Evolutionary conservation across 2,797 vertebrate genomes (phyloP).

Genomic region (Melanogrammus aeglefinus): DNA sequence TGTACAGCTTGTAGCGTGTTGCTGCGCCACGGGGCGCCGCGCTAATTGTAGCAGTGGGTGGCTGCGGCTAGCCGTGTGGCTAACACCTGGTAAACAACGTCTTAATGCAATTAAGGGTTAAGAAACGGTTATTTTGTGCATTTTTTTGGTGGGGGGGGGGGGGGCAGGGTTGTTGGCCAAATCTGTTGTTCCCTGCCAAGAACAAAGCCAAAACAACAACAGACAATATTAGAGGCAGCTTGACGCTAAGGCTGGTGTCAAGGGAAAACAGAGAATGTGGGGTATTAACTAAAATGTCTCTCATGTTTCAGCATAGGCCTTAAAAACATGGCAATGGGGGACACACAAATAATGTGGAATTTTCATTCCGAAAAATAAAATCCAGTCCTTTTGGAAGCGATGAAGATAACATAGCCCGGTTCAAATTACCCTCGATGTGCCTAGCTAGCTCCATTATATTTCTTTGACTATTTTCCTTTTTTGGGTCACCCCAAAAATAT

Average conservation of each 20-base stretch:
- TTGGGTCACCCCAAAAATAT: neutral
- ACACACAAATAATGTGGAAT: neutral
- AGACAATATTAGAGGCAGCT: neutral
- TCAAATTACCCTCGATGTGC: neutral
- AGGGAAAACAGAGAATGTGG: neutral
- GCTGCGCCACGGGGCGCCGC: conserved; percentile 27
- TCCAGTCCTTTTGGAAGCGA: neutral
- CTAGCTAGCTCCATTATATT: no score
- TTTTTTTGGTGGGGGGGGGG: no score
- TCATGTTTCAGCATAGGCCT: neutral
- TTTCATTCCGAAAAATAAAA: neutral
- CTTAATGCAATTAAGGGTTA: neutral
- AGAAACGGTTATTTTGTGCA: neutral
- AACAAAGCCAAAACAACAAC: neutral
- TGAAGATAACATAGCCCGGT: neutral
- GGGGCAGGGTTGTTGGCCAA: no score
- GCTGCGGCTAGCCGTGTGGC: neutral
- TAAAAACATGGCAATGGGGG: neutral
- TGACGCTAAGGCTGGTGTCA: neutral
- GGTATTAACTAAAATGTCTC: neutral
- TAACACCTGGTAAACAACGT: neutral
- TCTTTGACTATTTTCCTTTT: neutral
- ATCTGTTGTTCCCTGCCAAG: neutral
- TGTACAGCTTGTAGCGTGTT: conserved; percentile 40
- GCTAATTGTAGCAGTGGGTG: neutral